Evolutionary conservation across 2,797 vertebrate species (phyloP), one percentile per base, ranked within the genome.

Genomic region (Oceanodroma leucorhoa): DNA sequence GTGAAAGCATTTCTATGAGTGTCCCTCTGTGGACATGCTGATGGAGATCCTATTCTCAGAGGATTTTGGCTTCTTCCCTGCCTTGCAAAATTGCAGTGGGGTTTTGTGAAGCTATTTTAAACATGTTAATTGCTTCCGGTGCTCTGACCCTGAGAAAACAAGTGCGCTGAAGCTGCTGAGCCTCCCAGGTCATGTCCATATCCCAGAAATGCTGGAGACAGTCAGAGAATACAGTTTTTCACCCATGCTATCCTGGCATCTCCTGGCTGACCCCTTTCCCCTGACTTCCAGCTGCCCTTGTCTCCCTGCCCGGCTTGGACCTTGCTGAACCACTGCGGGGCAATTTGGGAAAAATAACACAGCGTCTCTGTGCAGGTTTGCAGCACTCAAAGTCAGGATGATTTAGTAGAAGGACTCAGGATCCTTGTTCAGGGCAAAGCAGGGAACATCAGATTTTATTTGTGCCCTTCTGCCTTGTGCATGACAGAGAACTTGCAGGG

Each of bases 301-400:
- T 51, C 60, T 55, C 64, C 34, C 36, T 73, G 64, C 38, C 30
- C 0, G 0, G 24, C 30, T 11, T 23, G 43, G 54, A 43, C 71
- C 45, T 53, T 2, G 2, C 54, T 55, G 58, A 41, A 32, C 40
- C n/a, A 19, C 18, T 10, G 21, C 1, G 0, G 45, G 46, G 51
- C 40, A 26, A 30, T 54, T 3, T 9, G 21, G 34, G 60, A n/a
- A 54, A 53, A 43, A 5, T 8, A 83, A 9, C 7, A 1, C 24
- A 5, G 38, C 60, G 18, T 14, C 50, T 12, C 65, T 5, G 41
- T 7, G 43, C 41, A 19, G 48, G 41, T 79, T 29, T 41, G 30
- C 16, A 9, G 45, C 26, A 5, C 45, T n/a, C 10, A 6, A 20
- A 58, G 57, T 34, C 32, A 32, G 29, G 71, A 36, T 54, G 55